These are phyloP conservation scores for Aphidoletes aphidimyza DNA, from an alignment of 2,888 invertebrate genomes.

Conservation along the genomic window DNA sequence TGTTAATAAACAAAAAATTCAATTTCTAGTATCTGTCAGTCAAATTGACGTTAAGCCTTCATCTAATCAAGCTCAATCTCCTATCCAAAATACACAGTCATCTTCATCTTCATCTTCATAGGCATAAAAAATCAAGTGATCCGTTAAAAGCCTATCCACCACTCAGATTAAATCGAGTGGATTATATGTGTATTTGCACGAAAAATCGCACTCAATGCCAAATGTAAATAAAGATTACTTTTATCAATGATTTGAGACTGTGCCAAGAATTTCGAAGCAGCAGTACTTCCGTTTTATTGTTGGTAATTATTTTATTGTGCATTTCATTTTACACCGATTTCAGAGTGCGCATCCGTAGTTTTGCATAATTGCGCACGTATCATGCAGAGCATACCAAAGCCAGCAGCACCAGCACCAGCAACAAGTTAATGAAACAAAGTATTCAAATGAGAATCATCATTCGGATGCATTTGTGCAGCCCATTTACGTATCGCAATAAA, in stretches of 20 bases:
- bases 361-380: background rate
- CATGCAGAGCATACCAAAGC: no score
- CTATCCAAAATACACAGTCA: background rate
- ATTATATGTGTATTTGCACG: background rate
- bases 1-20: background rate
- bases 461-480: no score
- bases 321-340: background rate
- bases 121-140: no score
- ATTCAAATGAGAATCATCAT: no score
- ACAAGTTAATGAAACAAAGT: no score
- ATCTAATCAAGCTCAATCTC: background rate
- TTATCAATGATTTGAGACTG: background rate
- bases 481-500: no score
- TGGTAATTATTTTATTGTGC: background rate
- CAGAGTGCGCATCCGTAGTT: background rate
- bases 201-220: background rate
- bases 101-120: no score
- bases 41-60: slow-evolving; percentile 16
- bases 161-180: background rate
- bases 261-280: background rate
- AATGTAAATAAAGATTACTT: background rate
- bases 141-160: background rate
- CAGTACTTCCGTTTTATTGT: slow-evolving; percentile 15
- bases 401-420: no score
- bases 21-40: background rate